Evolutionary conservation across 2,888 invertebrate species (phyloP).

Genomic region (Xylocampa areola): DNA sequence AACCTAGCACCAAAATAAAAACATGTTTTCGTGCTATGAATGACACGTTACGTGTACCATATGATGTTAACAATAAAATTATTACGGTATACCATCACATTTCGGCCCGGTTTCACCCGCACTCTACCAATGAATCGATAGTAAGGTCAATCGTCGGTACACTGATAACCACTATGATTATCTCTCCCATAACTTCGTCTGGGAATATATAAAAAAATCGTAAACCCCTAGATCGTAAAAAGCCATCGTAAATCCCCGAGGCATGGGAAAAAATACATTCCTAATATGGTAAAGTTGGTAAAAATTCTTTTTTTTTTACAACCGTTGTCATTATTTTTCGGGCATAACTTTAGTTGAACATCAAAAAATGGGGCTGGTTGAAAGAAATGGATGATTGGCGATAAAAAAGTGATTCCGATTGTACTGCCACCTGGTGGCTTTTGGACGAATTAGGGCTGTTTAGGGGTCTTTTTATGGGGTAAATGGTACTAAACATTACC

Average conservation of each 20-base stretch:
- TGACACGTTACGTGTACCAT: slow-evolving; percentile 43
- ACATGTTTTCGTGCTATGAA: slow-evolving; percentile 20
- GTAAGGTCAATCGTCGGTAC: slow-evolving; percentile 42
- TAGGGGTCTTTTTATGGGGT: slow-evolving; percentile 32
- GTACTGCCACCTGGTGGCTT: slow-evolving; percentile 45
- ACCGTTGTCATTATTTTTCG: slow-evolving; percentile 46
- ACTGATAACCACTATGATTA: slow-evolving; percentile 64
- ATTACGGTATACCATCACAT: slow-evolving; percentile 38
- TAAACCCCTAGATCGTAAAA: slow-evolving; percentile 60
- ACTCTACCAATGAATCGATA: slow-evolving; percentile 53
- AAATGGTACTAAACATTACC: slow-evolving; percentile 30
- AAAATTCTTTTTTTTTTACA: slow-evolving; percentile 53
- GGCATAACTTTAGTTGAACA: slow-evolving; percentile 25
- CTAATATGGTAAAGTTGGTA: slow-evolving; percentile 57
- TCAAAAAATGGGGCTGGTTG: slow-evolving; percentile 6
- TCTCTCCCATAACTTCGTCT: slow-evolving; percentile 46
- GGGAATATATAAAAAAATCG: slow-evolving; percentile 71
- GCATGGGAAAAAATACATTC: slow-evolving; percentile 49
- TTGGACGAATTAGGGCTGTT: slow-evolving; percentile 9
- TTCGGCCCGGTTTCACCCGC: slow-evolving; percentile 37
- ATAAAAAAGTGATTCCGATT: slow-evolving; percentile 24
- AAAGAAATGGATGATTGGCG: slow-evolving; percentile 31
- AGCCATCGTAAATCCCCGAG: slow-evolving; percentile 46
- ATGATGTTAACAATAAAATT: slow-evolving; percentile 55
- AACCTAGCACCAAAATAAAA: slow-evolving; percentile 31